Base-by-base conservation (phyloP, 37 sponge, comb jelly and placozoan species). In the Ephydatia muelleri region DNA sequence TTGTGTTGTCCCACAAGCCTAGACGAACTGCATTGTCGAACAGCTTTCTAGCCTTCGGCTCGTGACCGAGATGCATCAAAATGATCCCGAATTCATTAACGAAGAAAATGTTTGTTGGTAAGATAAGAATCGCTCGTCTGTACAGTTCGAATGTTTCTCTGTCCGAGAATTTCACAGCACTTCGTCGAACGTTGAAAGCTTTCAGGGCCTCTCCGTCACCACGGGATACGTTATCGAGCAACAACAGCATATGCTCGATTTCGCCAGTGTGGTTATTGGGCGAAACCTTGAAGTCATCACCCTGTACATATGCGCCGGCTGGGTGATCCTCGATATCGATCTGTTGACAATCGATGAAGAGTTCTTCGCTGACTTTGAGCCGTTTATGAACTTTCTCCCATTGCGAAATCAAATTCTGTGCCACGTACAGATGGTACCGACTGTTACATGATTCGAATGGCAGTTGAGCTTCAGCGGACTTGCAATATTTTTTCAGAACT, bases 51-150 rank as follows among this genome's bases (percentile, higher is more conserved):
- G 96, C 94, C 31, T 38, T 65, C 9, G 26, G 75, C 8, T 87
- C 88, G 0, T 32, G 21, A 14, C 89, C 91, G 3, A 78, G 66
- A 36, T 80, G 91, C 43, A 96, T 28, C 31, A 96, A 80, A 12
- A 91, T 83, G 2, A 96, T 80, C 0, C 96, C 96, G 57, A 93
- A 86, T 84, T 96, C 94, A 68, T 96, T 94, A 34, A 96, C 91
- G 28, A 96, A 75, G 57, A 96, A 96, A 8, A 93, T 74, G 68
- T 96, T 96, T 72, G 83, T 96, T 1, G 96, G 96, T 25, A 96
- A 82, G 71, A 96, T 73, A 9, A 96, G 74, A 26, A 96, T 78
- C 0, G 96, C 91, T 73, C 88, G 68, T 0, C 88, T 72, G 75
- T 96, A 96, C 29, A 96, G 87, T 65, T 86, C 75, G 64, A 91